phyloP scores from a whole-genome alignment of 2,888 invertebrate genomes.

The Mythimna impura region DNA sequence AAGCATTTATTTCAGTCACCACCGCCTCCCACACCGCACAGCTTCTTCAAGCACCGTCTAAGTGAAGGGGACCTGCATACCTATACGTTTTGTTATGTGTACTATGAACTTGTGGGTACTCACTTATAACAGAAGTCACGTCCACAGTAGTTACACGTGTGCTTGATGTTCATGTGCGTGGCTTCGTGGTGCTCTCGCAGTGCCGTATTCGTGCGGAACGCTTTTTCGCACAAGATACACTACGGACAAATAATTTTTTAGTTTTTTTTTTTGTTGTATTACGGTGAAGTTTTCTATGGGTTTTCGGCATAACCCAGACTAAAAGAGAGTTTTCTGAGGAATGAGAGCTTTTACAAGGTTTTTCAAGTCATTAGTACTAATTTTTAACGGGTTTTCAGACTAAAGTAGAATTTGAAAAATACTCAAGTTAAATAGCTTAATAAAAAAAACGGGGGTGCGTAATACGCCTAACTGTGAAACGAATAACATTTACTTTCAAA shows the following conservation, averaged over 20 bases:
- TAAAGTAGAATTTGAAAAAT: too few relatives aligned
- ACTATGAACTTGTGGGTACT: constrained; percentile 44
- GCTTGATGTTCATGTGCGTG: constrained; percentile 87
- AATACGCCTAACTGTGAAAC: too few relatives aligned
- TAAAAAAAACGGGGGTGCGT: too few relatives aligned
- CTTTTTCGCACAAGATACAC: constrained; percentile 85
- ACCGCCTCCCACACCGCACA: background rate
- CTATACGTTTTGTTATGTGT: background rate
- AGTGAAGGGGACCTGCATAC: background rate
- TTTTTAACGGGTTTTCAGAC: too few relatives aligned
- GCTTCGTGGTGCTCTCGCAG: constrained; percentile 88
- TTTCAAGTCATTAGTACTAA: too few relatives aligned
- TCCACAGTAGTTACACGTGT: constrained; percentile 84
- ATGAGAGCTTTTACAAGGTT: too few relatives aligned
- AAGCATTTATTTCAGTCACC: background rate
- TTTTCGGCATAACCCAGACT: too few relatives aligned
- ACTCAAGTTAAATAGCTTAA: too few relatives aligned
- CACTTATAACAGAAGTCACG: constrained; percentile 87
- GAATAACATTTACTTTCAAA: constrained; percentile 77
- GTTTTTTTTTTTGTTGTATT: background rate
- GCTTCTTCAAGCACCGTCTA: background rate
- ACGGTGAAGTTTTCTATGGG: background rate
- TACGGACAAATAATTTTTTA: constrained; percentile 55
- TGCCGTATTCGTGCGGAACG: constrained; percentile 85
- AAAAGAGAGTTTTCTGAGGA: too few relatives aligned